These are phyloP conservation scores for Brachyhypopomus occidentalis DNA, from an alignment of 2,113 vertebrate species.

Conservation along the genomic window DNA sequence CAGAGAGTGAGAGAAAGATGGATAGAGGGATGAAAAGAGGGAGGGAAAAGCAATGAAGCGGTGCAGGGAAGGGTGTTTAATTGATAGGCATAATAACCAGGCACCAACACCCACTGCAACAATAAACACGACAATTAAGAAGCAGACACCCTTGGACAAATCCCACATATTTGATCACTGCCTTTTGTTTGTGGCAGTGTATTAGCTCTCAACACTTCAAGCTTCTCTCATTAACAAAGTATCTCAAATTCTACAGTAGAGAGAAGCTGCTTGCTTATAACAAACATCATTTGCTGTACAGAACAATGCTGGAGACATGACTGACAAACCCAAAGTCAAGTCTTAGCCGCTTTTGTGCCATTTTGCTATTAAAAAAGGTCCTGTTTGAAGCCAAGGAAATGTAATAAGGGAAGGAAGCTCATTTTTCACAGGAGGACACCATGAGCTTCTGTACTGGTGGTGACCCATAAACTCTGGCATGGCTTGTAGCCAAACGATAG, in stretches of 20 bases:
- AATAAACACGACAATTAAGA: slow-evolving; percentile 37
- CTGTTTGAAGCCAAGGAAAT: slow-evolving; percentile 6
- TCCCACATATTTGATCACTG: neutral
- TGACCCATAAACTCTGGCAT: neutral
- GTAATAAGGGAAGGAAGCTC: slow-evolving; percentile 13
- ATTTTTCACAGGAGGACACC: slow-evolving; percentile 6
- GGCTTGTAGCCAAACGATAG: neutral
- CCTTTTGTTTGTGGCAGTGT: neutral
- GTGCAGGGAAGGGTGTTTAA: slow-evolving; percentile 26
- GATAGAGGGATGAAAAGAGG: slow-evolving; percentile 27
- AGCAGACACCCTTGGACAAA: neutral
- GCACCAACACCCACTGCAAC: slow-evolving; percentile 29
- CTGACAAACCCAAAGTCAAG: neutral
- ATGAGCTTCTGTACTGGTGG: neutral
- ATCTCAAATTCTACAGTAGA: neutral
- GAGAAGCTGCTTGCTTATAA: too few species aligned
- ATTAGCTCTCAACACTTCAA: neutral
- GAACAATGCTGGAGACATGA: neutral
- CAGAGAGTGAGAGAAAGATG: slow-evolving; percentile 13
- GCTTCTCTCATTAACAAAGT: neutral
- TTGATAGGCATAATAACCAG: slow-evolving; percentile 26
- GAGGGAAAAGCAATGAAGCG: slow-evolving; percentile 12
- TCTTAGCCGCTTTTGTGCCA: neutral
- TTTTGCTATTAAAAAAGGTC: neutral
- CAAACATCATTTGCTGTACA: too few species aligned